Conservation (phyloP, 2,888 invertebrate species). For the Zaprionus obscuricornis region DNA sequence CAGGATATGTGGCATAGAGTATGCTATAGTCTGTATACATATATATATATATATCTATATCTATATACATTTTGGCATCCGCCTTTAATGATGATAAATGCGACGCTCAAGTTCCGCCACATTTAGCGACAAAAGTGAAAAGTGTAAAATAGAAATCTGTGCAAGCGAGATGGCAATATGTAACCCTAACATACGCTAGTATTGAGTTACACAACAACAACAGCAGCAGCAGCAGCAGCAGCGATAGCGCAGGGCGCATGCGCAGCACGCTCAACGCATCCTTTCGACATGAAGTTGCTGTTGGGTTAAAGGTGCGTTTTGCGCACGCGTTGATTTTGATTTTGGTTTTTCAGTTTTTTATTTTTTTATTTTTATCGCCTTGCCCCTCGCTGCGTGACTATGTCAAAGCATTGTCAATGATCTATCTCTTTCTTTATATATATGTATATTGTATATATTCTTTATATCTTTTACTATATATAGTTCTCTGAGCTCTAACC, state of each 20-base stretch:
- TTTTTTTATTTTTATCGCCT: not conserved
- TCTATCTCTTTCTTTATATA: constrained; percentile 36
- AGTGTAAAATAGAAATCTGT: not conserved
- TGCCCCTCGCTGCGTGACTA: constrained; percentile 46
- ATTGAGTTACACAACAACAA: constrained; percentile 72
- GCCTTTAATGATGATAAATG: constrained; percentile 80
- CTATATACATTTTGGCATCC: constrained; percentile 16
- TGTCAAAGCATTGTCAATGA: too few relatives aligned
- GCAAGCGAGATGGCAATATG: not conserved
- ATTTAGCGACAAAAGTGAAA: constrained; percentile 62
- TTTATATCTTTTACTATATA: not conserved
- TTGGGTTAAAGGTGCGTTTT: constrained; percentile 53
- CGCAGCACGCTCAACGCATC: constrained; percentile 65
- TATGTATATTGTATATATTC: constrained; percentile 1
- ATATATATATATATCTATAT: constrained; percentile 8
- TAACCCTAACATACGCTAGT: constrained; percentile 65
- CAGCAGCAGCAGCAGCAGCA: constrained; percentile 7
- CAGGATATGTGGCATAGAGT: constrained; percentile 34
- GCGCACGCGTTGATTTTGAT: constrained; percentile 61
- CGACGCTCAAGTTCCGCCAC: constrained; percentile 71
- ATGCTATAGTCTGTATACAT: constrained; percentile 37
- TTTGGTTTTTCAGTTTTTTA: constrained; percentile 17
- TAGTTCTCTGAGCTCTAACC: too few relatives aligned
- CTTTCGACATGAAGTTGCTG: constrained; percentile 36
- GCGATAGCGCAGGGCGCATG: constrained; percentile 57